A percentile compares a stretch with the other conserved stretches of the same genome.
Evolutionary conservation across 1,140 invertebrate species (phyloP).

Genomic region (Gryon sp.): DNA sequence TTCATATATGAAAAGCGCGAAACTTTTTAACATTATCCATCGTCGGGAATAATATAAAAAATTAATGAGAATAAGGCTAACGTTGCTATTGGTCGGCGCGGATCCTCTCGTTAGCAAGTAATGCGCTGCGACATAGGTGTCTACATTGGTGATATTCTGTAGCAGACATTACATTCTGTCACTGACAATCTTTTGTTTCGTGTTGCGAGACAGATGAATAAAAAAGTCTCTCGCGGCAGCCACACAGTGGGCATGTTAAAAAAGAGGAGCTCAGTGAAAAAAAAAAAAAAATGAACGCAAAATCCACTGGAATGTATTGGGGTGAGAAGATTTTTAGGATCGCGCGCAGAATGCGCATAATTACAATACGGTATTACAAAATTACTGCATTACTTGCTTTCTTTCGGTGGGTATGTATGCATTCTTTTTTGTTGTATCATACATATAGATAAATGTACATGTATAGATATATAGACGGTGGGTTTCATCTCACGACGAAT

Average conservation of each 20-base stretch:
- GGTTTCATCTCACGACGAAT: slow-evolving; percentile 29
- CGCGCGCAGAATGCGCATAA: slow-evolving; percentile 68
- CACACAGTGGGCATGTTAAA: slow-evolving; percentile 61
- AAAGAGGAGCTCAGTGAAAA: no score
- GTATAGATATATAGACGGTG: background rate
- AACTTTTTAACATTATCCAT: slow-evolving; percentile 24
- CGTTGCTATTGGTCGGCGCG: slow-evolving; percentile 67
- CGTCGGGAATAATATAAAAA: slow-evolving; percentile 33
- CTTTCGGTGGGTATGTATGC: slow-evolving; percentile 10
- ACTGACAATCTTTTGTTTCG: slow-evolving; percentile 64
- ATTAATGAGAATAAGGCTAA: slow-evolving; percentile 67
- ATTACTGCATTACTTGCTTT: slow-evolving; percentile 70
- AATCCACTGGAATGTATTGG: slow-evolving; percentile 53
- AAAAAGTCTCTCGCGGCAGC: slow-evolving; percentile 64
- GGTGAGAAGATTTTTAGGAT: slow-evolving; percentile 58
- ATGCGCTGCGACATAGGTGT: slow-evolving; percentile 47
- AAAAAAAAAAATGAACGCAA: slow-evolving; percentile 56
- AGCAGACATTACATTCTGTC: slow-evolving; percentile 63
- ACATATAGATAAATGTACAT: background rate
- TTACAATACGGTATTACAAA: slow-evolving; percentile 72
- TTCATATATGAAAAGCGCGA: slow-evolving; percentile 17
- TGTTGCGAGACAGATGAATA: slow-evolving; percentile 61
- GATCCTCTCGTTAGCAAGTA: slow-evolving; percentile 64
- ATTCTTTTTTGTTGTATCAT: background rate
- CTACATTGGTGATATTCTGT: slow-evolving; percentile 60